Conservation (phyloP, 2,113 vertebrate genomes). For the Xenopus borealis region DNA sequence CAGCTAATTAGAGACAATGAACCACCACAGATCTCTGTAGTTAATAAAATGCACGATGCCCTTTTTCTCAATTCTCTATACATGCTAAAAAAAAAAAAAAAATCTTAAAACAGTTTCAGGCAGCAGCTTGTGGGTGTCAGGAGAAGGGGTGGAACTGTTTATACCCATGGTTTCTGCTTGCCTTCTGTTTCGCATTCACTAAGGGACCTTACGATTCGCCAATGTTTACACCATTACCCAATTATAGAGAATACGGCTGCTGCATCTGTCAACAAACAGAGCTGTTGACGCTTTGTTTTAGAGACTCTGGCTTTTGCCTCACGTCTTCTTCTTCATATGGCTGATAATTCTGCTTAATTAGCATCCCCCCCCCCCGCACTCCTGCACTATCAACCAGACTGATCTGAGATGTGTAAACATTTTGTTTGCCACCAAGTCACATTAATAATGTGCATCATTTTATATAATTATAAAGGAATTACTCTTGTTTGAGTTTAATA, state of each 20-base stretch:
- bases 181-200: conserved; percentile 68
- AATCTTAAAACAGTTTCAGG: conserved; percentile 41
- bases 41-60: background rate
- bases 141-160: conserved; percentile 54
- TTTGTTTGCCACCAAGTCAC: conserved; percentile 54
- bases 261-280: conserved; percentile 99
- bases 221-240: conserved; percentile 99
- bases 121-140: conserved; percentile 45
- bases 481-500: conserved; percentile 3
- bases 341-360: conserved; percentile 79
- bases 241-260: conserved; percentile 94
- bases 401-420: conserved; percentile 70
- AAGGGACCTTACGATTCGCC: conserved; percentile 85
- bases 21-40: background rate
- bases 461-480: conserved; percentile 26
- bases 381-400: conserved; percentile 70
- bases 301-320: conserved; percentile 56
- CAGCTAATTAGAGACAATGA: conserved; percentile 4
- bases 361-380: conserved; percentile 71
- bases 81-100: conserved; percentile 38
- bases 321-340: conserved; percentile 77
- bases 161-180: conserved; percentile 57
- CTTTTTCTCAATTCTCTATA: conserved; percentile 30
- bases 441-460: conserved; percentile 48
- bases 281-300: conserved; percentile 90